Evolutionary conservation across 2,113 vertebrate genomes (phyloP).

Genomic region (Rhipidura dahli): DNA sequence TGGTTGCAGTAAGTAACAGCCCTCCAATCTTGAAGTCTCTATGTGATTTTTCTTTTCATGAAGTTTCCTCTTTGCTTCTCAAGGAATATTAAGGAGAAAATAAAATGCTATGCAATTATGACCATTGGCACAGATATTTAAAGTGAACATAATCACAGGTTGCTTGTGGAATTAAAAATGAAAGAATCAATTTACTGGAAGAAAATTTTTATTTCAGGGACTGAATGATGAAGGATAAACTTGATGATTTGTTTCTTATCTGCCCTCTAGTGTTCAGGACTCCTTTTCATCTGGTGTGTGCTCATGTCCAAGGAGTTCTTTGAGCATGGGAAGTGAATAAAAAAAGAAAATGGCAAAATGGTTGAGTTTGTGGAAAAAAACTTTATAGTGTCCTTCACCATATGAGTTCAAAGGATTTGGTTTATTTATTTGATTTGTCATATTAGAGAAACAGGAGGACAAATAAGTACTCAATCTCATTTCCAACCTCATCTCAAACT

Average conservation of each 20-base stretch:
- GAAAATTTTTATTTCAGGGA: neutral
- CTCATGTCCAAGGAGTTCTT: neutral
- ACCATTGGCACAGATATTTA: neutral
- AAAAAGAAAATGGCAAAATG: neutral
- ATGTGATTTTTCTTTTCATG: neutral
- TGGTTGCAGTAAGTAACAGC: neutral
- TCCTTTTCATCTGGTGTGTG: rapidly evolving
- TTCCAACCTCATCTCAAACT: neutral
- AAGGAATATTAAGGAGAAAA: neutral
- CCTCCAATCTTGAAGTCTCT: neutral
- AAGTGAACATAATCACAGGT: neutral
- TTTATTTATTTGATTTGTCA: neutral
- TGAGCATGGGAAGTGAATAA: neutral
- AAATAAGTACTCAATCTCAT: neutral
- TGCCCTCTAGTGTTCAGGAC: slow-evolving; percentile 33
- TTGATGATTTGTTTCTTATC: slow-evolving; percentile 6
- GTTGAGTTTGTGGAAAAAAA: neutral
- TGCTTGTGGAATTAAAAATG: neutral
- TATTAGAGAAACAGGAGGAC: neutral
- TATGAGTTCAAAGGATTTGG: neutral
- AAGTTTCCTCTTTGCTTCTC: neutral
- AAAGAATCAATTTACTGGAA: neutral
- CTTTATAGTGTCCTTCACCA: neutral
- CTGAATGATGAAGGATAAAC: neutral
- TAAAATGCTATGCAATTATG: neutral